Evolutionary conservation across 2,888 invertebrate species (phyloP).

Genomic region (Diarsia rubi): DNA sequence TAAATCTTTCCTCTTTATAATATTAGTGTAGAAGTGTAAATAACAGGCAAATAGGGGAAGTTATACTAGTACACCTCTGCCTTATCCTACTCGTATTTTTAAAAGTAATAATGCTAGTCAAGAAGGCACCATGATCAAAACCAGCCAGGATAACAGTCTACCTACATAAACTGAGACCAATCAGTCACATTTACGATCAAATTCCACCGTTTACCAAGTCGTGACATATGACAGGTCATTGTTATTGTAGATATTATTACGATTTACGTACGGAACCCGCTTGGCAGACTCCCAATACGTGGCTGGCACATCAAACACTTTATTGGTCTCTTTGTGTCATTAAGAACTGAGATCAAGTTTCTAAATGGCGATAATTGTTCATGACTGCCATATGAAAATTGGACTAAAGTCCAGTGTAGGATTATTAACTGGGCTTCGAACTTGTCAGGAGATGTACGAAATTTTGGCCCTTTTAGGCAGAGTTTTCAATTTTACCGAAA

Average conservation of each 20-base stretch:
- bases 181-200: conserved; percentile 42
- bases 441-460: neutral
- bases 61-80: no score
- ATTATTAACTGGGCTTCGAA: neutral
- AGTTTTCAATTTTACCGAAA: neutral
- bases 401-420: neutral
- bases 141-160: neutral
- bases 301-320: conserved; percentile 42
- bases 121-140: no score
- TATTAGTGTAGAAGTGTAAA: no score
- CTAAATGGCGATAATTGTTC: conserved; percentile 6
- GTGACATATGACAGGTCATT: conserved; percentile 49
- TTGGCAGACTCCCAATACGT: conserved; percentile 55
- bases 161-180: conserved; percentile 3
- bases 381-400: neutral
- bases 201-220: conserved; percentile 35
- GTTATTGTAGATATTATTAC: conserved; percentile 50
- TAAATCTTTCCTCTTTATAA: no score
- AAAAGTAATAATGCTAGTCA: no score
- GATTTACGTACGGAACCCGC: conserved; percentile 34
- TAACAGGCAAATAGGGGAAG: no score
- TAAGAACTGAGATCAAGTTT: conserved; percentile 9
- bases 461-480: neutral
- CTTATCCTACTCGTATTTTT: no score
- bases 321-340: conserved; percentile 25